These are phyloP conservation scores for Oedothorax gibbosus DNA, from an alignment of 1,140 invertebrate species.

Conservation along the genomic window DNA sequence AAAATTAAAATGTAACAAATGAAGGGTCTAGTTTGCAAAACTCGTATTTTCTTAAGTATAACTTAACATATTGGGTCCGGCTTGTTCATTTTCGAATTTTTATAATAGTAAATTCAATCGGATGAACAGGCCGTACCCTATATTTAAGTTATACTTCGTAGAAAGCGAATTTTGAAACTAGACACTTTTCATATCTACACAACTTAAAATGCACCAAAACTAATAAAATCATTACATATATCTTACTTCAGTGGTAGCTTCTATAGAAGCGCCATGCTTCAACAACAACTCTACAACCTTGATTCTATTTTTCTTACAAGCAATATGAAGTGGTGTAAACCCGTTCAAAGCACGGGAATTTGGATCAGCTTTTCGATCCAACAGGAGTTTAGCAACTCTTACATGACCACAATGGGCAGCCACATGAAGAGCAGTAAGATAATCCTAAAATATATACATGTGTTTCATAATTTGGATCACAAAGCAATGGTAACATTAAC, in stretches of 20 bases:
- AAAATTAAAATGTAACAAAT: too few relatives aligned
- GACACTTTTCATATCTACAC: too few relatives aligned
- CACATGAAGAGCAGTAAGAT: conserved; percentile 97
- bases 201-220: too few relatives aligned
- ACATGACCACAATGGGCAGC: conserved; percentile 94
- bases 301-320: conserved; percentile 97
- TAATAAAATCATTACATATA: too few relatives aligned
- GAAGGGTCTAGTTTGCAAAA: too few relatives aligned
- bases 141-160: too few relatives aligned
- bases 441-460: conserved; percentile 75
- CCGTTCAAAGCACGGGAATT: conserved; percentile 95
- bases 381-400: conserved; percentile 92
- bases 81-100: too few relatives aligned
- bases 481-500: not conserved
- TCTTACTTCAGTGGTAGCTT: conserved; percentile 84
- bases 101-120: too few relatives aligned
- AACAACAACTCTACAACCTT: conserved; percentile 93
- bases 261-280: conserved; percentile 91
- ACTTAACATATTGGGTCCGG: too few relatives aligned
- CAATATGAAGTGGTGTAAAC: conserved; percentile 97
- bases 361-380: conserved; percentile 93
- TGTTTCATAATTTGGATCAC: not conserved
- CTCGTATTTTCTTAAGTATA: too few relatives aligned
- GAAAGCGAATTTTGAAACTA: too few relatives aligned
- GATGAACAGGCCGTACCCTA: too few relatives aligned